A percentile compares a stretch with the other conserved stretches of the same genome.
Conservation (phyloP, 1,140 invertebrate genomes). For the Drosophila biarmipes region DNA sequence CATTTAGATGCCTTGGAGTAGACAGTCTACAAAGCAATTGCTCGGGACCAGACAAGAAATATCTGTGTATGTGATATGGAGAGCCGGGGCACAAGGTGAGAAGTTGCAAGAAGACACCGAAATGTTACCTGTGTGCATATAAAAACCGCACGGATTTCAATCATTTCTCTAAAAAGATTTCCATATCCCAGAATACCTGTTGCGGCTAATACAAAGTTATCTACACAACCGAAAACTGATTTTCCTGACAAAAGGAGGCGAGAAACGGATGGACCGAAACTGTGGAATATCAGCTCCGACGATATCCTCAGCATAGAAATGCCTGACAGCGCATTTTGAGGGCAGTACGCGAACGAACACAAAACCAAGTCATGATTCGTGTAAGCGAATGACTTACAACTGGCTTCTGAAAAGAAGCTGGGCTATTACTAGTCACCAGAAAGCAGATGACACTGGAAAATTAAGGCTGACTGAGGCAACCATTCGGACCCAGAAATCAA, state of each 20-base stretch:
- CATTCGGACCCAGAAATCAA: background rate
- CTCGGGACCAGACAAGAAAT: background rate
- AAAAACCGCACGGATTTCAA: background rate
- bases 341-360: too few relatives aligned
- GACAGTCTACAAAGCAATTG: background rate
- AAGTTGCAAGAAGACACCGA: background rate
- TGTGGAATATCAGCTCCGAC: background rate
- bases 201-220: slow-evolving; percentile 1
- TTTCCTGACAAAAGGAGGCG: background rate
- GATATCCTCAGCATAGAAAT: background rate
- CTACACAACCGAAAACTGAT: background rate
- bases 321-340: background rate
- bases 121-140: background rate
- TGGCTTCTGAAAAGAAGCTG: too few relatives aligned
- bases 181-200: background rate
- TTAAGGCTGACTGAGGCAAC: too few relatives aligned
- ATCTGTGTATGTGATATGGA: background rate
- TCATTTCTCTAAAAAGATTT: background rate
- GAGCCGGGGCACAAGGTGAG: background rate
- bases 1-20: background rate
- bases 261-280: background rate
- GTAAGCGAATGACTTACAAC: too few relatives aligned
- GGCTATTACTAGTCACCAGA: too few relatives aligned
- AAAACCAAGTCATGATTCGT: too few relatives aligned
- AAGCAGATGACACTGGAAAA: too few relatives aligned